Conservation (phyloP, 2,113 vertebrate species). For the Protobothrops flavoviridis region DNA sequence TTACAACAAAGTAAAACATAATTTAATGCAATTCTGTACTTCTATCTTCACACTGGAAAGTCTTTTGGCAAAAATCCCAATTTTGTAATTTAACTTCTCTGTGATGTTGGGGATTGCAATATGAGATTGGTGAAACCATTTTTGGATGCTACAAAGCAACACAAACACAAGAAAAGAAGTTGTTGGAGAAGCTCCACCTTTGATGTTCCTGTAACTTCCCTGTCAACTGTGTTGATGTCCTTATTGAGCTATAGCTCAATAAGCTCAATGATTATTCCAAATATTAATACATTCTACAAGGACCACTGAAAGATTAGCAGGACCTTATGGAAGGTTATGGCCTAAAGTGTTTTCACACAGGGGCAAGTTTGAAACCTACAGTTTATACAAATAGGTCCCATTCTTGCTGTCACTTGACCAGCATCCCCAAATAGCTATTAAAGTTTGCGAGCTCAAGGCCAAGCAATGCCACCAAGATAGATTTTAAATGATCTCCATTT, state of each 20-base stretch:
- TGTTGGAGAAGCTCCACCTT: neutral
- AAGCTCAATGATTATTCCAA: neutral
- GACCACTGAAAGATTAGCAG: neutral
- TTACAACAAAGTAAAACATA: neutral
- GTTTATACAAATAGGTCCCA: neutral
- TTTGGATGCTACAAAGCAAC: neutral
- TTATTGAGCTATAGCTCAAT: neutral
- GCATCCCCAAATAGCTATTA: neutral
- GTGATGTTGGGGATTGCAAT: neutral
- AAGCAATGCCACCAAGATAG: neutral
- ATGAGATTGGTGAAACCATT: neutral
- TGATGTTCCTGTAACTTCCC: neutral
- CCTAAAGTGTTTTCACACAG: neutral
- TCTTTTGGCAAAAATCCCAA: neutral
- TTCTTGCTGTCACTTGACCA: neutral
- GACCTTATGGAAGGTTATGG: neutral
- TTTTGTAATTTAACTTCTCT: neutral
- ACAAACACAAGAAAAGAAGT: neutral
- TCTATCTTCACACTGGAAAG: neutral
- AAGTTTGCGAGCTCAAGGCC: neutral
- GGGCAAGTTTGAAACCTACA: neutral
- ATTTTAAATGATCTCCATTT: constrained; percentile 4
- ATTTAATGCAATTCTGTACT: neutral
- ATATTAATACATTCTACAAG: neutral
- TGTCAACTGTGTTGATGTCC: neutral